Evolutionary conservation across 2,888 invertebrate species (phyloP).

Genomic region (Heteromyza rotundicornis): DNA sequence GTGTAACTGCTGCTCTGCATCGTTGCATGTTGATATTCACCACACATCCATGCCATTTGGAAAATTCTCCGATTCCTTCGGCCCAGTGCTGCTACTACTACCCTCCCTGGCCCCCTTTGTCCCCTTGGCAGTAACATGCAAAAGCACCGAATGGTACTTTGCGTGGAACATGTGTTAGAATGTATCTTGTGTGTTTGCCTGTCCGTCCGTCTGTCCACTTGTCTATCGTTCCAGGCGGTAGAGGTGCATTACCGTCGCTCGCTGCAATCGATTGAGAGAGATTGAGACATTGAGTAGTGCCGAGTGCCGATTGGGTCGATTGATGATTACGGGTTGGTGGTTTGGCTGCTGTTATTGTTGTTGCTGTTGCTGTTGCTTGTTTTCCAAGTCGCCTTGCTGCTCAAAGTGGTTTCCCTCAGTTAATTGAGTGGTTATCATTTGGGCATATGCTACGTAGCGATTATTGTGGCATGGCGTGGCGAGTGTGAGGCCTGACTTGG

Average conservation of each 20-base stretch:
- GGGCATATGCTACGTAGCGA: neutral
- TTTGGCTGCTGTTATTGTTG: neutral
- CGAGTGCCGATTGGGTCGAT: slow-evolving; percentile 15
- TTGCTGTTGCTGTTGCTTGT: too few species aligned
- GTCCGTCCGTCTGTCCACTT: slow-evolving; percentile 1
- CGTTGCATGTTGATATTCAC: slow-evolving; percentile 12
- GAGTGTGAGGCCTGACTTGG: neutral
- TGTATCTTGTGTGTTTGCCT: neutral
- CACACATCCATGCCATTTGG: neutral
- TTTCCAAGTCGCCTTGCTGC: too few species aligned
- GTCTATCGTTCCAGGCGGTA: neutral
- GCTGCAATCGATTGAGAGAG: too few species aligned
- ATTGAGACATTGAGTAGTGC: slow-evolving; percentile 18
- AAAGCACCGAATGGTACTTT: neutral
- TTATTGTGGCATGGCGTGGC: neutral
- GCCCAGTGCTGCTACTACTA: too few species aligned
- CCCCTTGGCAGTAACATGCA: too few species aligned
- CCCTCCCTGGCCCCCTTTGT: too few species aligned
- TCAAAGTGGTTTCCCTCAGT: slow-evolving; percentile 18
- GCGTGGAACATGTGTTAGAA: neutral
- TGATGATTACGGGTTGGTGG: slow-evolving; percentile 14
- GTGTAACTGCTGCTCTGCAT: slow-evolving; percentile 10
- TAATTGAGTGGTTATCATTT: slow-evolving; percentile 26
- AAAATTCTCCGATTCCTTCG: too few species aligned
- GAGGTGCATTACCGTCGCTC: too few species aligned